These are phyloP conservation scores for Alentia gelatinosa DNA, from an alignment of 2,888 invertebrate species.

Conservation along the genomic window DNA sequence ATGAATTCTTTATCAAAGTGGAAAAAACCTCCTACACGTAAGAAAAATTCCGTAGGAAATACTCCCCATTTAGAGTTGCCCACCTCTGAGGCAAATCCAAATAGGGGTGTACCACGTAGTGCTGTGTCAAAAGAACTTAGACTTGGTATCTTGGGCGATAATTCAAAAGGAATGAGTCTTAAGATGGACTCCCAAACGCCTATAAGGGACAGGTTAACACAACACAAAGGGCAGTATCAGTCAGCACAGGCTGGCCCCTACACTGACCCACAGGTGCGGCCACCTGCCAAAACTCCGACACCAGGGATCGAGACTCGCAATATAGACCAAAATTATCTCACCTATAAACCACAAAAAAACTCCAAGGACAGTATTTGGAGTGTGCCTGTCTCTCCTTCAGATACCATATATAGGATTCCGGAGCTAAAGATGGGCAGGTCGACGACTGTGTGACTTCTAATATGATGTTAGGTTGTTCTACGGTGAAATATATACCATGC, in stretches of 20 bases:
- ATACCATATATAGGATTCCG: neutral
- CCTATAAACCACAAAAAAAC: neutral
- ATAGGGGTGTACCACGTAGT: too few relatives aligned
- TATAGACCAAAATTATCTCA: neutral
- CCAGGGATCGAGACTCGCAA: neutral
- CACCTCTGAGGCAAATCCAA: too few relatives aligned
- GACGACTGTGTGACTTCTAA: neutral
- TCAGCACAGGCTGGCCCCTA: neutral
- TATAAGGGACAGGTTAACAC: neutral
- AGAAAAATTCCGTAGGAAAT: too few relatives aligned
- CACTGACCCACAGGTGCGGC: neutral
- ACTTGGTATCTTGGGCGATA: too few relatives aligned
- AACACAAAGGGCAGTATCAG: neutral
- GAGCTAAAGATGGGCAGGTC: slow-evolving; percentile 7
- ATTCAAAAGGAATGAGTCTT: too few relatives aligned
- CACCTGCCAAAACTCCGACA: neutral
- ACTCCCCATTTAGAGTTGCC: too few relatives aligned
- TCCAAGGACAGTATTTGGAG: neutral
- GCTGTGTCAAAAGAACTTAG: too few relatives aligned
- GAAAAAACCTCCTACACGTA: too few relatives aligned
- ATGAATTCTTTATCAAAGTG: too few relatives aligned
- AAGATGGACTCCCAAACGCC: too few relatives aligned
- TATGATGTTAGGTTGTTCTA: too few relatives aligned
- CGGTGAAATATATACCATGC: too few relatives aligned
- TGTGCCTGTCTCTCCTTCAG: neutral